Evolutionary conservation across 2,113 vertebrate species (phyloP).

Genomic region (Pyrgilauda ruficollis): DNA sequence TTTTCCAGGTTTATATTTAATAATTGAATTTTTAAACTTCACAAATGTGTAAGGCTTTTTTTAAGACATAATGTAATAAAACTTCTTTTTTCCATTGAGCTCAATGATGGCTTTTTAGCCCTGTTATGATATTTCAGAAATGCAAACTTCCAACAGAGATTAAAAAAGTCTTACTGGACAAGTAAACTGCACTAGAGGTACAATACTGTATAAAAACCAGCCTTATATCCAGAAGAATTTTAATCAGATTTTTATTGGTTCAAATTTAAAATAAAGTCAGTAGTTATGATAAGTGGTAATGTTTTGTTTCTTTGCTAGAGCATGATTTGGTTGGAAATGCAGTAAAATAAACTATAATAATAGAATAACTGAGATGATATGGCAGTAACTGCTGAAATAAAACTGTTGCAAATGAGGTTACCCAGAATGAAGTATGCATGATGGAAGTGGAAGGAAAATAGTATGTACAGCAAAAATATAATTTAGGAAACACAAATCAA

Average conservation of each 20-base stretch:
- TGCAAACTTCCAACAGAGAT: background rate
- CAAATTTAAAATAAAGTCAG: background rate
- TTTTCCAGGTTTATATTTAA: background rate
- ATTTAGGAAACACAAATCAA: background rate
- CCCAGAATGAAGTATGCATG: background rate
- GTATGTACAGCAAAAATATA: background rate
- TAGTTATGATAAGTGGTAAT: background rate
- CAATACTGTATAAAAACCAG: background rate
- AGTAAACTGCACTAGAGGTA: background rate
- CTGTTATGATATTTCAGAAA: background rate
- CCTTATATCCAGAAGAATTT: background rate
- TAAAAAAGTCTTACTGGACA: background rate
- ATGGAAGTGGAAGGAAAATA: background rate
- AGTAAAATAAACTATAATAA: background rate
- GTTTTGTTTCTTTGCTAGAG: background rate
- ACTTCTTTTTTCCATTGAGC: background rate
- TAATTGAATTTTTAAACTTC: background rate
- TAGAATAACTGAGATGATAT: background rate
- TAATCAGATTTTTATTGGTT: background rate
- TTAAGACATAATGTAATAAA: background rate
- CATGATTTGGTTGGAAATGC: background rate
- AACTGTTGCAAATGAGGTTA: background rate
- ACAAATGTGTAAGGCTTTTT: background rate
- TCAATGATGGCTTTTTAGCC: background rate
- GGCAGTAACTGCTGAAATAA: background rate